These are phyloP conservation scores for Strix aluco DNA, from an alignment of 2,113 vertebrate species.

Conservation along the genomic window DNA sequence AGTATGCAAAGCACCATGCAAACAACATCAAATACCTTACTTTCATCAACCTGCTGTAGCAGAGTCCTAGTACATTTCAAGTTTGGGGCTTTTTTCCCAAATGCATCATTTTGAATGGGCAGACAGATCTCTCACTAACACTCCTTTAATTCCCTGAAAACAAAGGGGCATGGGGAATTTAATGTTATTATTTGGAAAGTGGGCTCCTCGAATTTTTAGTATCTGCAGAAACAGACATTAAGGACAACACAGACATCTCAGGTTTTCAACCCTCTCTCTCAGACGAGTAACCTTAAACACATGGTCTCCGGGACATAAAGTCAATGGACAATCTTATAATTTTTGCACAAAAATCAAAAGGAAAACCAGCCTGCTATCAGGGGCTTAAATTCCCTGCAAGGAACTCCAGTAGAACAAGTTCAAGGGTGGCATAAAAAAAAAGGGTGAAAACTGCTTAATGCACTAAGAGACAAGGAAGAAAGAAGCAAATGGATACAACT, in stretches of 20 bases:
- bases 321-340: rapidly evolving
- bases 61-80: neutral
- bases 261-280: neutral
- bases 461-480: neutral
- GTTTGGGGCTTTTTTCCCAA: neutral
- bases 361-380: neutral
- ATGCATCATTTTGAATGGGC: neutral
- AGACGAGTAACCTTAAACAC: neutral
- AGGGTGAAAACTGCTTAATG: neutral
- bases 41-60: neutral
- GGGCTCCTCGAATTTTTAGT: neutral
- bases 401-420: neutral
- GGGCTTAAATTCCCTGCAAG: neutral
- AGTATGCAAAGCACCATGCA: rapidly evolving
- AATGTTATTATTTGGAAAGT: neutral
- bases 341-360: neutral
- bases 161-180: neutral
- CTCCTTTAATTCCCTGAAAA: neutral
- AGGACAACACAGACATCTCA: neutral
- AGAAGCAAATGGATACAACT: neutral
- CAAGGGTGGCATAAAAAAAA: neutral
- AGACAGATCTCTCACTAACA: neutral
- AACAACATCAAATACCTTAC: neutral
- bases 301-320: neutral
- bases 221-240: neutral